A percentile compares a stretch with the other conserved stretches of the same genome.
Evolutionary conservation across 1,140 invertebrate genomes (phyloP).

Genomic region (Oreohelix idahoensis): DNA sequence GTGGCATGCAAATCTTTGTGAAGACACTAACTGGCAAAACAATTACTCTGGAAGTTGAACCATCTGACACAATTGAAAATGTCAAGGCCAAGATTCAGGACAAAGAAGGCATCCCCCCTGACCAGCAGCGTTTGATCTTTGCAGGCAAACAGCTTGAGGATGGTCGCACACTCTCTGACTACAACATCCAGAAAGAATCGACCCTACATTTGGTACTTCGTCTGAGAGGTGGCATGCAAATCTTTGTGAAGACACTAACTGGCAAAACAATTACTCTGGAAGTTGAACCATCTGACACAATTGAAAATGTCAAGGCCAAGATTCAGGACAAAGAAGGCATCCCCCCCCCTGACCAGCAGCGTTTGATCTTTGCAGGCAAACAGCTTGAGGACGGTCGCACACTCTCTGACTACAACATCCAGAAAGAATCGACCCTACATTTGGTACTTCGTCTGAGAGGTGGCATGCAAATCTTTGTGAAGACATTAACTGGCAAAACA

Average conservation of each 20-base stretch:
- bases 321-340: slow-evolving; percentile 28
- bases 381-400: slow-evolving; percentile 94
- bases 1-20: slow-evolving; percentile 95
- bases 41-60: slow-evolving; percentile 71
- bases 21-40: slow-evolving; percentile 80
- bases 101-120: slow-evolving; percentile 21
- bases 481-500: slow-evolving; percentile 80
- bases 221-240: slow-evolving; percentile 76
- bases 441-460: slow-evolving; percentile 58
- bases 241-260: slow-evolving; percentile 83
- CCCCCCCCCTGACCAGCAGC: slow-evolving; percentile 20
- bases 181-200: slow-evolving; percentile 75
- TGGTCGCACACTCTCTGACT: slow-evolving; percentile 82
- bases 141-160: slow-evolving; percentile 92
- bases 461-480: slow-evolving; percentile 77
- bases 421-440: slow-evolving; percentile 93
- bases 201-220: slow-evolving; percentile 37
- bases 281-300: slow-evolving; percentile 23
- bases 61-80: slow-evolving; percentile 77
- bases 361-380: slow-evolving; percentile 77
- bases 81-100: slow-evolving; percentile 82
- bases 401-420: slow-evolving; percentile 85
- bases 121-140: slow-evolving; percentile 25
- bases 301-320: slow-evolving; percentile 26
- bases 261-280: slow-evolving; percentile 74